Evolutionary conservation across 2,113 vertebrate genomes (phyloP), one percentile per base, ranked within the genome.

Genomic region (Oncorhynchus mykiss): DNA sequence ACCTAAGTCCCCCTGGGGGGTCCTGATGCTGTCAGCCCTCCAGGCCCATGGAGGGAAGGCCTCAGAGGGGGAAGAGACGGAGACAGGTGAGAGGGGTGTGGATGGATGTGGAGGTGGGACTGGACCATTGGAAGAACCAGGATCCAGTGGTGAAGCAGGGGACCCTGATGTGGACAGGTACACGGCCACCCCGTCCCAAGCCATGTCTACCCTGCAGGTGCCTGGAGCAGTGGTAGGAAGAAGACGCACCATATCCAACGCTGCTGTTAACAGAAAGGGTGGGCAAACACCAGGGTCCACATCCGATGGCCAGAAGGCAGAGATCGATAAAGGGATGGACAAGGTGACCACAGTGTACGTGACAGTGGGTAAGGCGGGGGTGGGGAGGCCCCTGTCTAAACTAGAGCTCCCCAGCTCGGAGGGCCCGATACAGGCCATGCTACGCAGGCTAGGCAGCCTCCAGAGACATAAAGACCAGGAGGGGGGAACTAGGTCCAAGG

Each of bases 301-400:
- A 0, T 83, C 92, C 0, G 92, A 94, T 24, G 77, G 82, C 0
- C 89, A 86, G 5, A 77, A 75, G 0, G 85, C 84, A 67, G 88
- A 83, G 12, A 24, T 0, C 0, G 91, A 54, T 54, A 54, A 54
- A 14, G 51, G 72, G 25, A 74, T 79, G 1, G 84, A 87, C 68
- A 89, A 84, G 0, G 79, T 96, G 74, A 95, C 95, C 78, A 98
- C 94, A 0, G 95, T 98, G 82, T 98, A 98, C 16, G 90, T 97
- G 88, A 94, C 93, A 0, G 95, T 96, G 74, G 96, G 95, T 70
- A 94, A 93, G 0, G 90, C 93, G 0, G 90, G 90, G 0, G 89
- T 93, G 0, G 90, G 90, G 29, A 80, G 74, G 5, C 87, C 67
- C 11, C 81, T 86, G 11, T 25, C 79, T 0, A 93, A 92, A 59